A percentile compares a stretch with the other conserved stretches of the same genome.
phyloP scores from a whole-genome alignment of 2,888 invertebrate species.

The Homarus gammarus region DNA sequence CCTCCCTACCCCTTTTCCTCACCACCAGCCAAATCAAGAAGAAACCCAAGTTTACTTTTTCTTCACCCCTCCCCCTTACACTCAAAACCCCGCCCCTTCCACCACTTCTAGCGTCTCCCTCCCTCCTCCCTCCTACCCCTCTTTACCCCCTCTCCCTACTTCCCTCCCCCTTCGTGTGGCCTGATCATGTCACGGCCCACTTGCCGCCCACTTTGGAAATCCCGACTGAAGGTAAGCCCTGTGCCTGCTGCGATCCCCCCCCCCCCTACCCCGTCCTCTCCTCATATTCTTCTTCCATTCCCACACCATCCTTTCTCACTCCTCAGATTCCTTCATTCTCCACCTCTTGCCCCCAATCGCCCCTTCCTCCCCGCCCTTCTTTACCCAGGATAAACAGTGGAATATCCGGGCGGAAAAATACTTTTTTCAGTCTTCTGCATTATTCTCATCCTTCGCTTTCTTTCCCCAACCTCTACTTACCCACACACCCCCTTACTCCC shows the following conservation, averaged over 20 bases:
- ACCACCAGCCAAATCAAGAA: not conserved
- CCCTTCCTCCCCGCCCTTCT: not conserved
- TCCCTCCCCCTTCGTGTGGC: conserved; percentile 4
- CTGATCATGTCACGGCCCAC: conserved; percentile 20
- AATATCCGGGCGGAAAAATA: too few species aligned
- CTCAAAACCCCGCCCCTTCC: not conserved
- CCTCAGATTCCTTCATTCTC: not conserved
- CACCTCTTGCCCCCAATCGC: not conserved
- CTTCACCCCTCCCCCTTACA: not conserved
- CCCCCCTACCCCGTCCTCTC: not conserved
- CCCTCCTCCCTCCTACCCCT: conserved; percentile 17
- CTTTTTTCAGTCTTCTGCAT: too few species aligned
- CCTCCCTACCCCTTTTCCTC: not conserved
- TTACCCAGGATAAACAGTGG: too few species aligned
- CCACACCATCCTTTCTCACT: not conserved
- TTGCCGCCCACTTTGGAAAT: conserved; percentile 16
- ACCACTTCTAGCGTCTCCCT: not conserved
- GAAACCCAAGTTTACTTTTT: too few species aligned
- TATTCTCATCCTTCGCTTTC: too few species aligned
- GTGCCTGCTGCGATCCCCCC: not conserved
- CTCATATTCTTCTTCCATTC: not conserved
- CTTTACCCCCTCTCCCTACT: not conserved
- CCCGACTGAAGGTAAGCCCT: conserved; percentile 10
- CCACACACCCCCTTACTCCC: too few species aligned
- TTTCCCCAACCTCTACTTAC: too few species aligned